Evolutionary conservation across 1,140 invertebrate species (phyloP), one percentile per base, ranked within the genome.

Genomic region (Gonatopus flavifemur): DNA sequence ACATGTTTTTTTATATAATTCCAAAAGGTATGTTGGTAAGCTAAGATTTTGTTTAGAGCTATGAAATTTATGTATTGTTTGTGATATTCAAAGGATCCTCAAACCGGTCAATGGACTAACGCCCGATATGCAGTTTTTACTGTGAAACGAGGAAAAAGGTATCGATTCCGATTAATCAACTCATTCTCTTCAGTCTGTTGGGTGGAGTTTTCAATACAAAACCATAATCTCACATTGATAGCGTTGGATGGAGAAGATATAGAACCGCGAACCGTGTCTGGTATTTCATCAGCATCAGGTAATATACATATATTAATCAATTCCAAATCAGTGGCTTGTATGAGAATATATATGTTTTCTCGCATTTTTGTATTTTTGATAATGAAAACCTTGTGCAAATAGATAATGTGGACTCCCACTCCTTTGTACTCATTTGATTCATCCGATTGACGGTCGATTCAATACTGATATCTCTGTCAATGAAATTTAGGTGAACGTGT

Each of bases 121-220:
- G 30, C 51, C 5, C 18, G 18, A 4, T 31, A 57, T 2, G 50
- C 57, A 40, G 16, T 31, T 8, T 64, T 67, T 44, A 35, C 35
- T 18, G 69, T 80, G 5, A 62, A 70, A 10, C 66, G 86, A 76
- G 87, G 88, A 5, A 82, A 83, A 52, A 80, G 83, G 35, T 91
- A 93, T 65, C 82, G 91, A 52, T 89, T 94, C 61, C 80, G 91
- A 5, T 70, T 93, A 16, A 89, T 93, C 30, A 93, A 91, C 68
- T 87, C 90, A 8, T 90, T 89, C 57, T 87, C 91, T 59, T 78
- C 91, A 10, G 89, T 92, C 63, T 93, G 90, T 59, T 88, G 90
- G 1, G 84, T 91, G 24, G 83, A 88, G 60, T 59, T 94, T 21
- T 89, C 85, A 0, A 81, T 94, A 7, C 89, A 94, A 57, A 83